Evolutionary conservation across 2,888 invertebrate genomes (phyloP), one percentile per base, ranked within the genome.

Genomic region (Embidobia sp.): DNA sequence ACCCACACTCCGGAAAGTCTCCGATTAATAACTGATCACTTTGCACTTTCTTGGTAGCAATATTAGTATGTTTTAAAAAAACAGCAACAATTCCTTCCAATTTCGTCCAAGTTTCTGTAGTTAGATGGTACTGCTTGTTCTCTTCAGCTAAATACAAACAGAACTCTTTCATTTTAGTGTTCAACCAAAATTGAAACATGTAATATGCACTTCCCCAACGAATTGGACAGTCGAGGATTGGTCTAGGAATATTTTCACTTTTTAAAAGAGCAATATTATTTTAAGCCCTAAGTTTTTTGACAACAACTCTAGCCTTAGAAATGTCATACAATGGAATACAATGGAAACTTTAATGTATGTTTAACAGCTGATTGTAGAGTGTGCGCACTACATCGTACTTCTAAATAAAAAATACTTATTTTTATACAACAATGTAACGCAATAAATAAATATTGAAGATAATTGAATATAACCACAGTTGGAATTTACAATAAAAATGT

Each of bases 1-100:
- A 33, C 33, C 49, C 49, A 49, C 1, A 49, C 18, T 0, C n/a
- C 1, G 33, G 33, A n/a, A 49, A 49, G n/a, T 49, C 33, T 29
- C 31, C 33, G 16, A 49, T 2, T 16, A 33, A 31, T 16, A 49
- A 16, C 3, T 16, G 1, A 4, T 49, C 16, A 33, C 31, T 49
- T 49, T 49, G 33, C 18, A 49, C 4, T 10, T 49, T 49, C 18
- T 1, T 5, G 1, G 33, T 33, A n/a, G 49, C 49, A n/a, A 49
- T 18, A 16, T 16, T 1, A n/a, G 33, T 6, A 3, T 16, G 49
- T 33, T 16, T 49, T 19, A 49, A 18, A 18, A 49, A 18, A 18
- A 16, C 11, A 29, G 15, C 11, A 7, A 33, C 18, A 16, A 49
- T 33, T 18, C 16, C 1, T 18, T 10, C 3, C n/a, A 33, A 10